Conservation (phyloP, 2,888 invertebrate species). For the Euplexia lucipara region DNA sequence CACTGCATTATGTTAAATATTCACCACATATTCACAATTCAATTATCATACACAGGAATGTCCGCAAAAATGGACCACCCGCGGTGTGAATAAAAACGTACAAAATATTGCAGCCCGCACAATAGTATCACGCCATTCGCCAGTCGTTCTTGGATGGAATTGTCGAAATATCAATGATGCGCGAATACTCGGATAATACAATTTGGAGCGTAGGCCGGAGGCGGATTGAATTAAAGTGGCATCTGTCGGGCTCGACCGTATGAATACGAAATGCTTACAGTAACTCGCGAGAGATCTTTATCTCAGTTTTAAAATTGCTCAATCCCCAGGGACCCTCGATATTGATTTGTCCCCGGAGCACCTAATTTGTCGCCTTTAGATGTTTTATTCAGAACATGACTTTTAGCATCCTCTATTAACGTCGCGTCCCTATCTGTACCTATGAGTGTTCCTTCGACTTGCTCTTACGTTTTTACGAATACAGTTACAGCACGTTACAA, state of each 20-base stretch:
- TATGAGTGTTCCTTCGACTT: slow-evolving; percentile 37
- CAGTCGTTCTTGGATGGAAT: slow-evolving; percentile 80
- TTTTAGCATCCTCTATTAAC: slow-evolving; percentile 75
- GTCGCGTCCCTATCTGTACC: slow-evolving; percentile 37
- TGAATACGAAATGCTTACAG: slow-evolving; percentile 89
- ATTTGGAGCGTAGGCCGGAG: slow-evolving; percentile 89
- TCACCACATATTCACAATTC: slow-evolving; percentile 43
- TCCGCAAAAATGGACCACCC: slow-evolving; percentile 66
- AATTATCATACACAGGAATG: slow-evolving; percentile 58
- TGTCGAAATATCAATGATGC: slow-evolving; percentile 91
- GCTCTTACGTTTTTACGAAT: slow-evolving; percentile 52
- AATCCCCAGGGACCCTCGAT: slow-evolving; percentile 84
- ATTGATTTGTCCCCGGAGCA: slow-evolving; percentile 88
- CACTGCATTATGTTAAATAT: slow-evolving; percentile 50
- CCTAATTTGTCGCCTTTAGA: slow-evolving; percentile 85
- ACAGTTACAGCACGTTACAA: slow-evolving; percentile 38
- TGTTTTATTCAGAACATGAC: slow-evolving; percentile 83
- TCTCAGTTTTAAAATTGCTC: slow-evolving; percentile 90
- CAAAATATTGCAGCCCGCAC: slow-evolving; percentile 66
- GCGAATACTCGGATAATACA: slow-evolving; percentile 89
- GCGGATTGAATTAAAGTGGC: slow-evolving; percentile 90
- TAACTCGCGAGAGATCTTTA: slow-evolving; percentile 87
- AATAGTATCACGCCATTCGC: slow-evolving; percentile 71
- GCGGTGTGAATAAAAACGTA: slow-evolving; percentile 59
- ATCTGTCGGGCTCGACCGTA: slow-evolving; percentile 89